Conservation (phyloP, 2,113 vertebrate genomes). For the Australoheros scitulus region DNA sequence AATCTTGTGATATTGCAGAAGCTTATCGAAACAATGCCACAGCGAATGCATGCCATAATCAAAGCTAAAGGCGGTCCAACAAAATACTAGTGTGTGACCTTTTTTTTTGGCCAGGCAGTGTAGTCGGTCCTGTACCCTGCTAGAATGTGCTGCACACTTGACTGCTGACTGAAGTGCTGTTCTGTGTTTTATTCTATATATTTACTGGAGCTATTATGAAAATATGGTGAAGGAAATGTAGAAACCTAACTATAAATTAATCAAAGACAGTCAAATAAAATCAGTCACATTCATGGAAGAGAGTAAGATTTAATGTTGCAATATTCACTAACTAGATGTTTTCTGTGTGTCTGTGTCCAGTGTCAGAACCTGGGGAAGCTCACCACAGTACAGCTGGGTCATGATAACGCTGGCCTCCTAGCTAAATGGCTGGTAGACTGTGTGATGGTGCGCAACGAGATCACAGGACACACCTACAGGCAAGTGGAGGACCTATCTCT, state of each 20-base stretch:
- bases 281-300: background rate
- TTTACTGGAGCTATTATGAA: background rate
- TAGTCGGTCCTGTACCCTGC: background rate
- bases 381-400: constrained; percentile 92
- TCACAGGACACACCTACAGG: constrained; percentile 94
- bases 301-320: background rate
- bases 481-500: constrained; percentile 62
- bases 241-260: background rate
- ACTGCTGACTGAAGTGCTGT: background rate
- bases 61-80: too few species aligned
- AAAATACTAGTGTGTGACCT: too few species aligned
- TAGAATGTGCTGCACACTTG: background rate
- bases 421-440: constrained; percentile 97
- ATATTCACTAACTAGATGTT: background rate
- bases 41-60: too few species aligned
- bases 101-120: too few species aligned
- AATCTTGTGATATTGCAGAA: too few species aligned
- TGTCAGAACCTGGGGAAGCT: constrained; percentile 95
- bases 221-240: background rate
- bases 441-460: constrained; percentile 95
- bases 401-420: constrained; percentile 93
- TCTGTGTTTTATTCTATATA: background rate
- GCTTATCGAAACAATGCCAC: too few species aligned
- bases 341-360: constrained; percentile 69
- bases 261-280: background rate